A percentile compares a stretch with the other conserved stretches of the same genome.
Evolutionary conservation across 2,113 vertebrate genomes (phyloP).

Genomic region (Equus przewalskii): DNA sequence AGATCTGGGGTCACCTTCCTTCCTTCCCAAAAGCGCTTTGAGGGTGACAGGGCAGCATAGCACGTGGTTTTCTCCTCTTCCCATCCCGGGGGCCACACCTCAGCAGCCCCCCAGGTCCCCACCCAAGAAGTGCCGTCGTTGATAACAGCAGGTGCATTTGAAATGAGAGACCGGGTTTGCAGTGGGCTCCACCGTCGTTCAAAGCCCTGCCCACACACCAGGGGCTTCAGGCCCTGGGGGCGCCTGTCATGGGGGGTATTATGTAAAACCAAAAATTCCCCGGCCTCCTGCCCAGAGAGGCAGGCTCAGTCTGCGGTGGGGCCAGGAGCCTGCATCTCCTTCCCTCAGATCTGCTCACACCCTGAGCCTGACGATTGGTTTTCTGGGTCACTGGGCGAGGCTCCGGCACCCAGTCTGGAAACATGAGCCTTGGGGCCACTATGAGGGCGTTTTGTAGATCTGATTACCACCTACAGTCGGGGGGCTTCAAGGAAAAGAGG

Average conservation of each 20-base stretch:
- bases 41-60: background rate
- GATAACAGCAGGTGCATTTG: too few relatives aligned
- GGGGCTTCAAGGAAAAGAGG: too few relatives aligned
- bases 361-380: background rate
- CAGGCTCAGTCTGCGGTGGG: background rate
- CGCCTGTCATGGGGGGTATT: accelerated
- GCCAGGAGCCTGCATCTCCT: background rate
- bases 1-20: background rate
- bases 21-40: background rate
- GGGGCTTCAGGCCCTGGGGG: too few relatives aligned
- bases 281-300: background rate
- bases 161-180: background rate
- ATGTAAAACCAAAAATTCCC: background rate
- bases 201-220: accelerated
- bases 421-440: too few relatives aligned
- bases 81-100: background rate
- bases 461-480: too few relatives aligned
- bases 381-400: background rate
- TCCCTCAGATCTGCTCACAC: background rate
- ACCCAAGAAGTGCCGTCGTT: accelerated
- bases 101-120: accelerated
- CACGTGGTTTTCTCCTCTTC: accelerated
- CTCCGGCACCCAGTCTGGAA: background rate
- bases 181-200: background rate
- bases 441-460: too few relatives aligned